Evolutionary conservation across 2,113 vertebrate species (phyloP), one percentile per base, ranked within the genome.

Genomic region (Glareola pratincola): DNA sequence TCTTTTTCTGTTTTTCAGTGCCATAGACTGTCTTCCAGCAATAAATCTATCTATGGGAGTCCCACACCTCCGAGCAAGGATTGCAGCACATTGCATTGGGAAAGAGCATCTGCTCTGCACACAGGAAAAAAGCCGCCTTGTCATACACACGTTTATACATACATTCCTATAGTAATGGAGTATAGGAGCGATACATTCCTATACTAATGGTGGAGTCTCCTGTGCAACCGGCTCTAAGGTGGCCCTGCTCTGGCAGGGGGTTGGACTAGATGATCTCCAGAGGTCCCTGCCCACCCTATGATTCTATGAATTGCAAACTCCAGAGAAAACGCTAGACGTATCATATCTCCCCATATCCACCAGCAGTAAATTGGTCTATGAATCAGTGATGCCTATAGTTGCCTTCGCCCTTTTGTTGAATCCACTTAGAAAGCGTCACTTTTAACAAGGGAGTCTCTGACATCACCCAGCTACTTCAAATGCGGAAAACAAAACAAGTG

Each of bases 401-500:
- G 14, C 39, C n/a, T 62, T 73, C 41, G 68, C 8, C 17, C 56
- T 51, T 86, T 56, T n/a, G 10, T 24, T 63, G 13, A 92, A 39
- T 56, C 14, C 18, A 27, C 24, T 45, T 21, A 45, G 13, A 73
- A 17, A 30, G 23, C 30, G 10, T 4, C 0, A 63, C 29, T 66
- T 64, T 73, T 82, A 87, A 71, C 51, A 68, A 32, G 24, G 14
- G 6, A 6, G 15, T 48, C 47, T 64, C 69, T 29, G 12, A 64
- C 15, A 45, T 88, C 30, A 93, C 51, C 53, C 64, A 39, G 8
- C 37, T 69, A 19, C 41, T 79, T 82, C 57, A 79, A 60, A 92
- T 29, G 29, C 1, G 3, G 53, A 79, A 89, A 68, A 86, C 47
- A 78, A 94, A 92, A 60, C 83, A 94, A 93, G 83, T 72, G 77